Evolutionary conservation across 1,140 invertebrate species (phyloP), one percentile per base, ranked within the genome.

Genomic region (Drosophila subobscura): DNA sequence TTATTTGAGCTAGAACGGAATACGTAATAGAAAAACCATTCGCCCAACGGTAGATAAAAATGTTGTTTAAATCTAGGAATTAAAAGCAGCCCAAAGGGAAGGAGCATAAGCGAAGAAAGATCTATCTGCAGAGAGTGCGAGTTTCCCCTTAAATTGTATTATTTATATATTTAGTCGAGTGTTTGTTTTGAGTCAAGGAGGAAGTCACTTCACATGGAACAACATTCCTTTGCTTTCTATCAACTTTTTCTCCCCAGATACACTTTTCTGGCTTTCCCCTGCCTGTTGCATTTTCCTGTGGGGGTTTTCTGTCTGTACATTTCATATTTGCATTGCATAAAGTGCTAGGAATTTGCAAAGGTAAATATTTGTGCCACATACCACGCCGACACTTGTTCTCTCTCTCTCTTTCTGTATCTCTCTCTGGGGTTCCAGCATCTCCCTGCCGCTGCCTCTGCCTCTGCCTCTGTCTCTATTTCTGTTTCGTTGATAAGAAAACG

Each of bases 261-360:
- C 4, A 14, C 6, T 29, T 42, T 51, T 49, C 5, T 14, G 14
- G 45, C 8, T 52, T 12, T 33, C 22, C 14, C 33, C 47, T 47
- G 14, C 27, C 40, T 20, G 16, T 5, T 33, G 5, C n/a, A 1
- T 20, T 72, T 74, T 60, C 50, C 29, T 10, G 29, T 66, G 74
- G 67, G 60, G 33, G 60, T 66, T 53, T 25, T 33, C 5, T 29
- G 25, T 29, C 53, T 33, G 75, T 77, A 53, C 64, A 71, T 49
- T 71, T 76, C 20, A 5, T 58, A 76, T 70, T 75, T 70, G 49
- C 57, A 52, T 52, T 51, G 29, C 47, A 73, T 23, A 77, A 77
- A 86, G 73, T 77, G 74, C 65, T 74, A 68, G 83, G 81, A 88
- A 86, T 86, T 76, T 77, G 83, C 81, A 68, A 49, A 59, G 75